These are phyloP conservation scores for Columbina picui DNA, from an alignment of 2,113 vertebrate species.

Conservation along the genomic window DNA sequence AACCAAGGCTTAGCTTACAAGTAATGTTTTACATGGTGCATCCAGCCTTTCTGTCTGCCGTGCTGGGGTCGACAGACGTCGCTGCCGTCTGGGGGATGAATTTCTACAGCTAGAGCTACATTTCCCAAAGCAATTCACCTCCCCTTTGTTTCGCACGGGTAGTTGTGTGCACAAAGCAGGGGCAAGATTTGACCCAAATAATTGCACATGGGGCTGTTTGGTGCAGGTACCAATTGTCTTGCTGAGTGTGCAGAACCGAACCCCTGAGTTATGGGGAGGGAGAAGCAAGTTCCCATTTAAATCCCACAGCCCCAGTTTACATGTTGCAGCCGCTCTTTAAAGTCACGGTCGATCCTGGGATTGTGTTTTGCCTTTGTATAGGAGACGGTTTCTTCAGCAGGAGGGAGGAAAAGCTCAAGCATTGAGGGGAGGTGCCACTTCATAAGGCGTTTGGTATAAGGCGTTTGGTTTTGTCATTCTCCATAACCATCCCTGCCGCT, in stretches of 20 bases:
- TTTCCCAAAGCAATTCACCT: not conserved
- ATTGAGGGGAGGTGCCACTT: not conserved
- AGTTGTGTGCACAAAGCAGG: not conserved
- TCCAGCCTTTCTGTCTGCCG: conserved; percentile 5
- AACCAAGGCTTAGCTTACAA: conserved; percentile 4
- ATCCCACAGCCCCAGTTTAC: not conserved
- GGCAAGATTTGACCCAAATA: not conserved
- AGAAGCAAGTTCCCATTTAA: not conserved
- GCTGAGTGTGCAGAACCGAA: not conserved
- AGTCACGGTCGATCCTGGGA: not conserved
- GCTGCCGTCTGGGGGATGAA: not conserved
- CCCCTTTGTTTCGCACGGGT: not conserved
- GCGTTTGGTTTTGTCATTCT: not conserved
- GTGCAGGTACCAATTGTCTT: not conserved
- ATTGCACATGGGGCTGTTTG: accelerated
- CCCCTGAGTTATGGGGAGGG: not conserved
- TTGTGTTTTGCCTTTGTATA: accelerated
- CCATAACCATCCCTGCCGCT: not conserved
- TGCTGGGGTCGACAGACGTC: not conserved
- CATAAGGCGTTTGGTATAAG: not conserved
- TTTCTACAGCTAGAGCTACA: accelerated
- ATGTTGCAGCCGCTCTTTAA: accelerated
- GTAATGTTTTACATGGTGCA: not conserved
- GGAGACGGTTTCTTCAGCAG: not conserved
- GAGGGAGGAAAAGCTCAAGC: not conserved